A percentile compares a stretch with the other conserved stretches of the same genome.
Conservation (phyloP, 2,113 vertebrate species). For the Phainopepla nitens region DNA sequence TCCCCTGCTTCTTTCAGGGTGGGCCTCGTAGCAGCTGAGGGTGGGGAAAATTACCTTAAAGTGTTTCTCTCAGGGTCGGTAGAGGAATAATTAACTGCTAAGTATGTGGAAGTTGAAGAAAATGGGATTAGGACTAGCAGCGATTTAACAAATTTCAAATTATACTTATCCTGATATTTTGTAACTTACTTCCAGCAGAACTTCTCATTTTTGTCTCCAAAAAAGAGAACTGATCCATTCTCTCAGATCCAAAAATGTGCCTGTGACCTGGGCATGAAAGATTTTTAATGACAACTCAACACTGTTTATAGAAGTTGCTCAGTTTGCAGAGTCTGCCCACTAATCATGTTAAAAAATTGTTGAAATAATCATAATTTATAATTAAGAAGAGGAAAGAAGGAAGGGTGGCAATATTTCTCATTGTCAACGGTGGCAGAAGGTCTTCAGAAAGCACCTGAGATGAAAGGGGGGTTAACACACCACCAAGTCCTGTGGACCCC, state of each 20-base stretch:
- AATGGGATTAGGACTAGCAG: not conserved
- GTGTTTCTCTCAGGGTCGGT: not conserved
- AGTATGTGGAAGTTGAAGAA: not conserved
- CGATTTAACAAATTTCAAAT: not conserved
- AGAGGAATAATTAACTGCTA: not conserved
- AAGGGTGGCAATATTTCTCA: not conserved
- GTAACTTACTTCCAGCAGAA: not conserved
- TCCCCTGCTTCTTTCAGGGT: not conserved
- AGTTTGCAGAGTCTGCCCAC: not conserved
- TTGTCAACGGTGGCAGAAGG: not conserved
- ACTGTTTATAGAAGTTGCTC: not conserved
- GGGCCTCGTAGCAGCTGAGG: not conserved
- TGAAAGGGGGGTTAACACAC: rapidly evolving
- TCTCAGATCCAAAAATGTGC: not conserved
- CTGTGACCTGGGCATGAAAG: not conserved
- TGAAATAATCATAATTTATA: not conserved
- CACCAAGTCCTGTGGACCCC: rapidly evolving
- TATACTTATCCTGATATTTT: not conserved
- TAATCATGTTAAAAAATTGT: not conserved
- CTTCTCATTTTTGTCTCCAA: not conserved
- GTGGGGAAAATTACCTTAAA: not conserved
- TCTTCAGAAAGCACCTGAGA: rapidly evolving
- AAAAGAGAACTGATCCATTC: not conserved
- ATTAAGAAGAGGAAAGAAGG: not conserved
- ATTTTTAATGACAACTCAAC: not conserved